Evolutionary conservation across 2,888 invertebrate species (phyloP), one percentile per base, ranked within the genome.

Genomic region (Epinotia ramella): DNA sequence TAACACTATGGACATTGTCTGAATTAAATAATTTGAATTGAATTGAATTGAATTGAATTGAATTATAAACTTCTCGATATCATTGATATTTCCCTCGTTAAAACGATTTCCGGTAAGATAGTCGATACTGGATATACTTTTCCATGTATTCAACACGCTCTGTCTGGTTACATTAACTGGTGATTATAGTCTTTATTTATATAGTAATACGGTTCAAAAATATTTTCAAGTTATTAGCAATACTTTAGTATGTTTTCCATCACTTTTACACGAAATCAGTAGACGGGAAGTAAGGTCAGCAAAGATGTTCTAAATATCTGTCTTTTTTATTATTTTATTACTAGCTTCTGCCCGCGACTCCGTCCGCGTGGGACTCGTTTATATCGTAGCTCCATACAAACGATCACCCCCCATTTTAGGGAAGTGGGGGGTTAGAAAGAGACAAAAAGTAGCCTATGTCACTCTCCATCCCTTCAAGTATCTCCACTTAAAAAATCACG

Each of bases 241-340:
- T 9, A 66, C 53, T 66, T 66, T 53, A n/a, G 28, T 66, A 66
- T 28, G 66, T 66, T 53, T 53, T 66, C 66, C 28, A n/a, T 66
- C 16, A 53, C 28, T 53, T 53, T 53, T 18, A 28, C 24, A 53
- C 28, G 18, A 49, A 49, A 24, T 28, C 24, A 13, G 65, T 5
- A 28, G 28, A 49, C 33, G n/a, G 66, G 49, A 64, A 49, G 65
- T 66, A 66, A 3, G 3, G 28, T 33, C 2, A 53, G 66, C 66
- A 66, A 49, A 6, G 5, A 16, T 33, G 33, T 33, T 7, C 33
- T 33, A 6, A 33, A 33, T 33, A 33, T 33, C 0, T 33, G 6
- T 33, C 5, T 28, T 28, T 20, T 3, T 28, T 28, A 28, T 28
- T 3, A 28, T 3, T 28, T 28, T 28, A 28, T 28, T 28, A n/a